Conservation (phyloP, 1,140 invertebrate genomes). For the Drosophila elegans region DNA sequence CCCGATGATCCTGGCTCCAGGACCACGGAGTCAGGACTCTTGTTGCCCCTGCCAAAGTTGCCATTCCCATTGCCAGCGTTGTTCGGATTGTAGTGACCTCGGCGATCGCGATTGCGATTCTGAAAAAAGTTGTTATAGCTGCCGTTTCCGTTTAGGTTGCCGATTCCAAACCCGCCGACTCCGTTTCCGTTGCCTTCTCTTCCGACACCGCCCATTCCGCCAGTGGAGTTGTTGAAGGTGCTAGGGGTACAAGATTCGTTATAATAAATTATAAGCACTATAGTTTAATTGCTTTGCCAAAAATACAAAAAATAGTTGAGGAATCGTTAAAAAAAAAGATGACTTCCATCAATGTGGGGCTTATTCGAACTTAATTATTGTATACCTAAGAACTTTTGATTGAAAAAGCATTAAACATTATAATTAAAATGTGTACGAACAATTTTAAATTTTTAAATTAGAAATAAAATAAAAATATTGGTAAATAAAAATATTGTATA, state of each 20-base stretch:
- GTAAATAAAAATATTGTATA: no score
- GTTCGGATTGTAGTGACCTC: slow-evolving; percentile 71
- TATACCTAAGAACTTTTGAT: no score
- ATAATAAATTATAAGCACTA: not conserved
- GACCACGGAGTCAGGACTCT: not conserved
- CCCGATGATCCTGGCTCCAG: not conserved
- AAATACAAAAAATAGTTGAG: no score
- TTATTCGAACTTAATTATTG: no score
- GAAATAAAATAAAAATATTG: no score
- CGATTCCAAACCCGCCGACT: slow-evolving; percentile 3
- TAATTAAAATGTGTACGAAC: no score
- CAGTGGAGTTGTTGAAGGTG: slow-evolving; percentile 31
- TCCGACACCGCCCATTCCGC: slow-evolving; percentile 6
- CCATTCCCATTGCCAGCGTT: slow-evolving; percentile 1
- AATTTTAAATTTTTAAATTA: no score
- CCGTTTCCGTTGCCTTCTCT: slow-evolving; percentile 14
- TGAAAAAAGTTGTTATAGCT: slow-evolving; percentile 62
- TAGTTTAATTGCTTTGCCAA: no score
- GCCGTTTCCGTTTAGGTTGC: slow-evolving; percentile 29
- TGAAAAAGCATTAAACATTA: no score
- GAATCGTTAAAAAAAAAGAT: no score
- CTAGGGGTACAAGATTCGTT: no score
- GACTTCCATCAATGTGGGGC: no score
- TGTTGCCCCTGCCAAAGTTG: not conserved
- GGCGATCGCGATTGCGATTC: slow-evolving; percentile 79